A percentile compares a stretch with the other conserved stretches of the same genome.
Conservation (phyloP, 2,797 vertebrate genomes). For the Hipposideros larvatus region DNA sequence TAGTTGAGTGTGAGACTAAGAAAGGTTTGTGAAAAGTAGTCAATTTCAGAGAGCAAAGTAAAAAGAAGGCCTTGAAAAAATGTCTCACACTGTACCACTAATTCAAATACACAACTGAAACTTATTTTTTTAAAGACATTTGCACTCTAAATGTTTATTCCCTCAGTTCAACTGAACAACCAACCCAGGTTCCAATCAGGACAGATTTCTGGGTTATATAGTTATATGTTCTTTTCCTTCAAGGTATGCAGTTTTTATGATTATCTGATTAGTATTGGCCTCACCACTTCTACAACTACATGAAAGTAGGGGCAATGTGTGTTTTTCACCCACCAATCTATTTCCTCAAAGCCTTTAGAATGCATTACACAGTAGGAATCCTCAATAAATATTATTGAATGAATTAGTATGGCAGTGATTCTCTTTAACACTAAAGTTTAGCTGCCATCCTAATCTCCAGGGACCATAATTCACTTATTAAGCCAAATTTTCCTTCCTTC, state of each 20-base stretch:
- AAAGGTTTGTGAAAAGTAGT: background rate
- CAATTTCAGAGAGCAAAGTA: background rate
- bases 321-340: background rate
- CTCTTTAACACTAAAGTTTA: background rate
- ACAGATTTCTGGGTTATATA: background rate
- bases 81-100: background rate
- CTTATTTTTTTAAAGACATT: background rate
- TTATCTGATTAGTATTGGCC: background rate
- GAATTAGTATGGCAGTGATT: background rate
- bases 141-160: background rate
- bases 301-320: background rate
- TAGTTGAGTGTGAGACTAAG: background rate
- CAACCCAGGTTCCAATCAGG: background rate
- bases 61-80: background rate
- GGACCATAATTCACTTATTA: conserved; percentile 23
- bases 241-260: background rate
- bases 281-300: background rate
- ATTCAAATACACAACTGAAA: background rate
- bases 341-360: background rate
- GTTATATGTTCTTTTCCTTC: background rate
- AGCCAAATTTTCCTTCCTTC: background rate
- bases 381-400: background rate
- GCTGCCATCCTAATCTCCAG: conserved; percentile 16
- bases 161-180: background rate
- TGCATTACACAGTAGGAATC: background rate